Conservation (phyloP, 2,113 vertebrate genomes). For the Notiomystis cincta region DNA sequence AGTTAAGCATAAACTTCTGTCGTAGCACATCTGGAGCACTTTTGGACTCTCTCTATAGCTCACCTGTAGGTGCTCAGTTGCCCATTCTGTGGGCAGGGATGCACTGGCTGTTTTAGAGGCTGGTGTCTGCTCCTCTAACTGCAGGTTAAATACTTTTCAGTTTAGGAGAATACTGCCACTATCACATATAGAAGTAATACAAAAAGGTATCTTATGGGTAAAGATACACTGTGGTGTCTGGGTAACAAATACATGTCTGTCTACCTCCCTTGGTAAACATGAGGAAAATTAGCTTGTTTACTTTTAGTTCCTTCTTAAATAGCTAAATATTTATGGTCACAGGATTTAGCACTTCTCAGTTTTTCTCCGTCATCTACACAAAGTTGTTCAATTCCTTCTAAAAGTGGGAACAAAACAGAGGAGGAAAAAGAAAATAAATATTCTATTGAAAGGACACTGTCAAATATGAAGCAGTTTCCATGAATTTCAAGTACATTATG, state of each 20-base stretch:
- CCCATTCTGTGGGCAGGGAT: too few species aligned
- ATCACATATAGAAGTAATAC: background rate
- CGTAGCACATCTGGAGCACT: background rate
- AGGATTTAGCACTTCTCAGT: background rate
- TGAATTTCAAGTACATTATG: background rate
- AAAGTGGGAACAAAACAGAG: background rate
- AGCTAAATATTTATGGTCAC: background rate
- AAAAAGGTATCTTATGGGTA: background rate
- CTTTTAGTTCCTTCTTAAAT: background rate
- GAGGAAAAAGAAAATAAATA: background rate
- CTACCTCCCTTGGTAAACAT: background rate
- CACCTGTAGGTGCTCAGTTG: background rate
- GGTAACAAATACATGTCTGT: background rate
- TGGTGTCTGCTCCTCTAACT: background rate
- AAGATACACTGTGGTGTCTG: background rate
- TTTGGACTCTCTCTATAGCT: background rate
- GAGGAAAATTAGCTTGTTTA: background rate
- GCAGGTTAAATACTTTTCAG: background rate
- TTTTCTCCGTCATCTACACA: background rate
- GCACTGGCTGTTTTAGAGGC: background rate
- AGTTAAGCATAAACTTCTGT: background rate
- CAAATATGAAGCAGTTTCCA: background rate
- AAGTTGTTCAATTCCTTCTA: background rate
- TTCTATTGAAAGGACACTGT: background rate
- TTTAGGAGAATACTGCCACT: background rate